Evolutionary conservation across 2,888 invertebrate genomes (phyloP), one percentile per base, ranked within the genome.

Genomic region (Eulithis prunata): DNA sequence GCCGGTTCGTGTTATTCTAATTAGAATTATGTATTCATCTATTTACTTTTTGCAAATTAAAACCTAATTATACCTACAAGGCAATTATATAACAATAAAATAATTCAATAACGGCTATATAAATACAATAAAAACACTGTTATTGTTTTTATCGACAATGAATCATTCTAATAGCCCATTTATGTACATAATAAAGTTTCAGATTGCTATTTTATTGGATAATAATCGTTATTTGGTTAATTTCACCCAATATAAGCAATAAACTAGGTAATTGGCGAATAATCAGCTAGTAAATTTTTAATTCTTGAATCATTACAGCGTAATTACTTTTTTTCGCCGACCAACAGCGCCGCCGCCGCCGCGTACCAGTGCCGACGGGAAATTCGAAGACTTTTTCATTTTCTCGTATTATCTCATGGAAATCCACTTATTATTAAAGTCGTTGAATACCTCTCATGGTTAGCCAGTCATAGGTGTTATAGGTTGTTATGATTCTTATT

Each of bases 71-170:
- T 55, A 62, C 62, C 63, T 62, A 62, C 68, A 72, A 70, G 54
- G 72, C 72, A 77, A 72, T 72, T 75, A 71, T 66, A 51, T 69
- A 69, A 78, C 72, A 77, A 79, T 80, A 78, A 81, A 79, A 81
- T 75, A 74, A 76, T 77, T 79, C 75, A 80, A 71, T 68, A 63
- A 63, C 62, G 66, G 68, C 69, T 63, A 78, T 82, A 80, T 75
- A 81, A 82, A 80, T 71, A 78, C 75, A 77, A 84, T 87, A 80
- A 87, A 87, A 82, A 62, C 70, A 57, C 62, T 69, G 73, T 83
- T 82, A 85, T 81, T 79, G 78, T 78, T 79, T 83, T 84, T 82
- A 85, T 78, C 71, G 73, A 60, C 78, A 78, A 76, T 76, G 56
- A 80, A 80, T 79, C 78, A 75, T 75, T 75, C 70, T 72, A 72